These are phyloP conservation scores for Megaceryle torquata DNA, from an alignment of 2,113 vertebrate genomes.

Conservation along the genomic window DNA sequence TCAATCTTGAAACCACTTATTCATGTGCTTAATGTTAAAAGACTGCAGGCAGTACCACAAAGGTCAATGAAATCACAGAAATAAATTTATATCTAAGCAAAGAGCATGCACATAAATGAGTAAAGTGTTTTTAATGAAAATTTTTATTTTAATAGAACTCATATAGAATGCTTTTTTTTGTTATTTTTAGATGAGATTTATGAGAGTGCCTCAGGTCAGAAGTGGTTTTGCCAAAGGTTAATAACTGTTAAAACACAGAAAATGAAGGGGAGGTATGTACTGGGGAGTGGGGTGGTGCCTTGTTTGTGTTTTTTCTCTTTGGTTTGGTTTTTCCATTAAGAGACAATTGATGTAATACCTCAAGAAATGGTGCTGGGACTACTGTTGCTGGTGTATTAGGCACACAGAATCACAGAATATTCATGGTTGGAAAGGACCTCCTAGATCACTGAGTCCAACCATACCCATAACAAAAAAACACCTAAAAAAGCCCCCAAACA, in stretches of 20 bases:
- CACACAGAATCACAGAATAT: too few species aligned
- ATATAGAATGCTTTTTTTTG: background rate
- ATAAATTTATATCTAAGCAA: background rate
- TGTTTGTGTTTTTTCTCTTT: background rate
- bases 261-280: background rate
- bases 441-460: too few species aligned
- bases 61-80: background rate
- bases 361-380: background rate
- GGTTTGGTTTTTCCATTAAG: background rate
- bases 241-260: background rate
- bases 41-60: conserved; percentile 18
- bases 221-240: background rate
- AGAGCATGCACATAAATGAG: background rate
- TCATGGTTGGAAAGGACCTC: too few species aligned
- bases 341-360: background rate
- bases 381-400: background rate
- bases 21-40: background rate
- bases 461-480: too few species aligned
- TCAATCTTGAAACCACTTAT: conserved; percentile 17
- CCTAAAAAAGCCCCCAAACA: too few species aligned
- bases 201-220: background rate
- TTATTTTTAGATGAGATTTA: background rate
- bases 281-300: background rate
- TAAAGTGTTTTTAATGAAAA: background rate
- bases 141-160: background rate